Conservation (phyloP, 2,113 vertebrate species). For the Macquaria ambigua region DNA sequence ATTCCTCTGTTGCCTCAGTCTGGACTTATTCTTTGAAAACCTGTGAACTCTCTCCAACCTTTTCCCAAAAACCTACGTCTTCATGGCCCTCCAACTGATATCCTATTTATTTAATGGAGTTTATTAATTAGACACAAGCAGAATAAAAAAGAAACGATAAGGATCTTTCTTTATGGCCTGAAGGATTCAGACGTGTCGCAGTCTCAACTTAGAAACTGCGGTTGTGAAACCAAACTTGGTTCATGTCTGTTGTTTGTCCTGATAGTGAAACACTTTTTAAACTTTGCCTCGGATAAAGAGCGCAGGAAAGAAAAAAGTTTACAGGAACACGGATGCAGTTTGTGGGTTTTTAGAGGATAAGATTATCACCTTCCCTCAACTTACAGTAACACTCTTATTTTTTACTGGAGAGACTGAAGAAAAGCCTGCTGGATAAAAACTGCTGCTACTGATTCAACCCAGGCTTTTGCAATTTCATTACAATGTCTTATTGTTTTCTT, state of each 20-base stretch:
- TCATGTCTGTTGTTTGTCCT: slow-evolving; percentile 13
- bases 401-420: neutral
- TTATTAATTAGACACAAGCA: neutral
- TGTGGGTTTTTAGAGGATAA: slow-evolving; percentile 5
- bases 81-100: neutral
- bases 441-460: neutral
- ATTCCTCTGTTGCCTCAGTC: slow-evolving; percentile 1
- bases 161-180: neutral
- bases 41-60: slow-evolving; percentile 26
- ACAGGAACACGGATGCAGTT: no score
- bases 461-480: neutral
- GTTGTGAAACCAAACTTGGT: slow-evolving; percentile 14
- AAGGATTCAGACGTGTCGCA: neutral
- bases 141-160: neutral
- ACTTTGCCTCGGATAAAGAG: neutral
- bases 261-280: slow-evolving; percentile 10
- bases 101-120: slow-evolving; percentile 19
- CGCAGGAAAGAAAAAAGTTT: slow-evolving; percentile 13
- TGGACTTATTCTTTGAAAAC: neutral
- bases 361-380: neutral
- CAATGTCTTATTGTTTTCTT: neutral
- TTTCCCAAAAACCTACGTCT: neutral
- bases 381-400: neutral
- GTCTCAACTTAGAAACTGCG: slow-evolving; percentile 1
- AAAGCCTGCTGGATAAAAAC: neutral